These are phyloP conservation scores for Odontesthes bonariensis DNA, from an alignment of 2,113 vertebrate genomes.

Conservation along the genomic window DNA sequence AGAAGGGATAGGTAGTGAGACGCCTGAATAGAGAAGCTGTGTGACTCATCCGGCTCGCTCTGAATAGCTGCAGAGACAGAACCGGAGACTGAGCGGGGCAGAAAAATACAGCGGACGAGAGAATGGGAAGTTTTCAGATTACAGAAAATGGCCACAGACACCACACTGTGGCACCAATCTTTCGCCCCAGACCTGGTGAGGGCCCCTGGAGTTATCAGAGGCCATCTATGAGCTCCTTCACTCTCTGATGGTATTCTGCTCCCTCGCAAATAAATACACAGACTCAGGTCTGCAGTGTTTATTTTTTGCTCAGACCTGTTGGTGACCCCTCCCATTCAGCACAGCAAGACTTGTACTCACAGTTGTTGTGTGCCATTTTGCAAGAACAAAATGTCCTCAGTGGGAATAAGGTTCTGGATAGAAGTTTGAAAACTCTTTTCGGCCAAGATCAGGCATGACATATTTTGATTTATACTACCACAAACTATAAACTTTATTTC, in stretches of 20 bases:
- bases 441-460: too few species aligned
- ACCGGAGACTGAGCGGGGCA: slow-evolving; percentile 43
- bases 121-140: slow-evolving; percentile 67
- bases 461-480: too few species aligned
- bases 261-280: too few species aligned
- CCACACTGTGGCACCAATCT: slow-evolving; percentile 64
- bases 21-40: slow-evolving; percentile 45
- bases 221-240: slow-evolving; percentile 47
- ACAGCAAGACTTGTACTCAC: too few species aligned
- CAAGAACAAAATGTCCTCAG: too few species aligned
- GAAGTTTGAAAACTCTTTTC: too few species aligned
- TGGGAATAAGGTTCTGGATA: too few species aligned
- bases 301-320: not conserved
- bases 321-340: not conserved
- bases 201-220: slow-evolving; percentile 45
- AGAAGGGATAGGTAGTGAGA: slow-evolving; percentile 17
- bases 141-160: slow-evolving; percentile 29
- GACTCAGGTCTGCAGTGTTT: slow-evolving; percentile 23
- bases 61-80: slow-evolving; percentile 67
- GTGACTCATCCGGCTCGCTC: slow-evolving; percentile 56
- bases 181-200: slow-evolving; percentile 26
- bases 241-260: slow-evolving; percentile 5
- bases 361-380: too few species aligned
- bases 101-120: slow-evolving; percentile 45
- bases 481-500: too few species aligned